Evolutionary conservation across 2,888 invertebrate species (phyloP).

Genomic region (Eristalinus aeneus): DNA sequence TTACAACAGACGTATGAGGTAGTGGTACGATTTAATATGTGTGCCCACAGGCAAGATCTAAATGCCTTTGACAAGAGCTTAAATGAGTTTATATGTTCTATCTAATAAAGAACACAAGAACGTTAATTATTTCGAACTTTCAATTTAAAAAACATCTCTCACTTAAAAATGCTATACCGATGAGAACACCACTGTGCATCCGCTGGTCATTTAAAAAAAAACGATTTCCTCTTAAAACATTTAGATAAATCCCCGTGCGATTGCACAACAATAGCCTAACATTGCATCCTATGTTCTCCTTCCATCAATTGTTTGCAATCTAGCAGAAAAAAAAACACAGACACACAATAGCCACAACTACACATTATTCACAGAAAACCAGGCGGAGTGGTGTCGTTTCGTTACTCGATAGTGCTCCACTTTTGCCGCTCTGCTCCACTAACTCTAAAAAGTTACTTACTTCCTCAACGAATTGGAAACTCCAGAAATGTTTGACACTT

Average conservation of each 20-base stretch:
- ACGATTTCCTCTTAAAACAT: conserved; percentile 45
- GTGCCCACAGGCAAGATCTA: no score
- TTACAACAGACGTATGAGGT: no score
- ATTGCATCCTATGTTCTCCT: conserved; percentile 20
- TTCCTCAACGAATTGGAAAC: conserved; percentile 42
- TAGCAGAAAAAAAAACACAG: conserved; percentile 6
- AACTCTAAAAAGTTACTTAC: conserved; percentile 29
- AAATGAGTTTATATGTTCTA: no score
- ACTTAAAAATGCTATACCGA: not conserved
- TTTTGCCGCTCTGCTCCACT: conserved; percentile 8
- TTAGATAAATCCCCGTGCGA: conserved; percentile 28
- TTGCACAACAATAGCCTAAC: conserved; percentile 27
- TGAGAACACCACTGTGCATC: conserved; percentile 2
- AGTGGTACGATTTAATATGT: no score
- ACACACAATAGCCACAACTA: not conserved
- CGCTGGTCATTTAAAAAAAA: conserved; percentile 46
- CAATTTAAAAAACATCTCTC: not conserved
- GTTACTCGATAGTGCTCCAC: not conserved
- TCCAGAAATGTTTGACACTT: conserved; percentile 51
- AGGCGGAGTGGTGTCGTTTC: not conserved
- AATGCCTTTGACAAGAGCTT: no score
- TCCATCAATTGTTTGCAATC: conserved; percentile 42
- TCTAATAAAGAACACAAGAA: no score
- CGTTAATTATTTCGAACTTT: not conserved
- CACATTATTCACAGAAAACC: not conserved